Base-by-base conservation (phyloP, 53 echinoderm and acorn worm species). In the Holothuria leucospilota region DNA sequence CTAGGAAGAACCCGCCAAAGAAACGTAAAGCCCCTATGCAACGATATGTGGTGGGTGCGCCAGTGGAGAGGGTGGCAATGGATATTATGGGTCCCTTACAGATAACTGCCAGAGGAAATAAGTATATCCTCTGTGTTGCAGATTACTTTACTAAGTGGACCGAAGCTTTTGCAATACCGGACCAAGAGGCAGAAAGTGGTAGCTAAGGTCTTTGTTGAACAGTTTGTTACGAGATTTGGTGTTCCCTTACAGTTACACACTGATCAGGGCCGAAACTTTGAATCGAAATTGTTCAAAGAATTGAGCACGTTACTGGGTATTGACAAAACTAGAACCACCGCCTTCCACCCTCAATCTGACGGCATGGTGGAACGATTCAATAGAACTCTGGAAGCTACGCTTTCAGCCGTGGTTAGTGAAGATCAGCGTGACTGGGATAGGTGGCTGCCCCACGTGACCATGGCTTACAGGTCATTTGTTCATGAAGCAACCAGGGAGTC, bases 181-280 rank as follows among this genome's bases (percentile, higher is more conserved):
- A n/a, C n/a, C n/a, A n/a, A n/a, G n/a, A n/a, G n/a, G n/a, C n/a
- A n/a, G n/a, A n/a, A n/a, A n/a, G n/a, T n/a, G n/a, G n/a, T n/a
- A n/a, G n/a, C n/a, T n/a, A n/a, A n/a, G n/a, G n/a, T n/a, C n/a
- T n/a, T n/a, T n/a, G n/a, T n/a, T 81, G 64, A 86, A 78, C 59
- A 86, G 16, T 84, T 84, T 14, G 69, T 84, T 25, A 42, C 41
- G 15, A 62, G 69, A 52, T 84, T 58, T 68, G 77, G 78, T 53
- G 78, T 78, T 53, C 63, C 86, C 24, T 39, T 21, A 28, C 53
- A 59, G 18, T 23, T 86, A 13, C 86, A 77, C 52, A 77, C 86
- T 61, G 86, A 86, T n/a, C 86, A 86, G 49, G 86, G 78, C 18
- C 39, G 25, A 46, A 86, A 86, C 39, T 86, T 86, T 30, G 28